Conservation (phyloP, 1,140 invertebrate species). For the Heliconius melpomene region DNA sequence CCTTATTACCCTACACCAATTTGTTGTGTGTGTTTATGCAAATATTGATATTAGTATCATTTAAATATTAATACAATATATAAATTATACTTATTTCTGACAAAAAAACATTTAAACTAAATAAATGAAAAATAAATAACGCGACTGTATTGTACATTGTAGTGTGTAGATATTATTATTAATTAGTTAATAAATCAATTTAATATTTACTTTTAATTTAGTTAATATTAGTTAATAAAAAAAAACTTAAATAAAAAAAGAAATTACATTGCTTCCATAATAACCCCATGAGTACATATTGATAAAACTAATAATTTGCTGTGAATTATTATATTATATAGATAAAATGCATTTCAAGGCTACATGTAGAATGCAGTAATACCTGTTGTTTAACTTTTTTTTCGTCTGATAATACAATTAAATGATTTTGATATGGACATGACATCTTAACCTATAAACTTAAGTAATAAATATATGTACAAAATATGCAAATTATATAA, state of each 20-base stretch:
- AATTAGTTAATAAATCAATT: not conserved
- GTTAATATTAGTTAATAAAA: too few relatives aligned
- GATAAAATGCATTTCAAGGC: slow-evolving; percentile 11
- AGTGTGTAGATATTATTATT: not conserved
- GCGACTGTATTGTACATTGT: not conserved
- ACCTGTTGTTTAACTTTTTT: slow-evolving; percentile 48
- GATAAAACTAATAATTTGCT: not conserved
- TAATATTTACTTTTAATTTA: too few relatives aligned
- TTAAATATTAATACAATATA: too few relatives aligned
- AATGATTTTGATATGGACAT: slow-evolving; percentile 78
- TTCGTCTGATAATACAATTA: slow-evolving; percentile 52
- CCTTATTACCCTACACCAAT: too few relatives aligned
- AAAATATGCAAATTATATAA: slow-evolving; percentile 26
- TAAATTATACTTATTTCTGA: too few relatives aligned
- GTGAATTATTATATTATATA: not conserved
- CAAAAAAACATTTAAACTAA: too few relatives aligned
- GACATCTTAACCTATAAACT: slow-evolving; percentile 71
- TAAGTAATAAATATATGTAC: slow-evolving; percentile 31
- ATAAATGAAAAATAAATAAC: too few relatives aligned
- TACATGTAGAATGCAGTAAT: slow-evolving; percentile 30
- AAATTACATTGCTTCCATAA: slow-evolving; percentile 3
- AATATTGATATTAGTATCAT: too few relatives aligned
- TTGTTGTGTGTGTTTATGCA: too few relatives aligned
- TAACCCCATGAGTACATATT: not conserved
- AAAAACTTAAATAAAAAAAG: not conserved